Conservation (phyloP, 2,888 invertebrate genomes). For the Empis livida region DNA sequence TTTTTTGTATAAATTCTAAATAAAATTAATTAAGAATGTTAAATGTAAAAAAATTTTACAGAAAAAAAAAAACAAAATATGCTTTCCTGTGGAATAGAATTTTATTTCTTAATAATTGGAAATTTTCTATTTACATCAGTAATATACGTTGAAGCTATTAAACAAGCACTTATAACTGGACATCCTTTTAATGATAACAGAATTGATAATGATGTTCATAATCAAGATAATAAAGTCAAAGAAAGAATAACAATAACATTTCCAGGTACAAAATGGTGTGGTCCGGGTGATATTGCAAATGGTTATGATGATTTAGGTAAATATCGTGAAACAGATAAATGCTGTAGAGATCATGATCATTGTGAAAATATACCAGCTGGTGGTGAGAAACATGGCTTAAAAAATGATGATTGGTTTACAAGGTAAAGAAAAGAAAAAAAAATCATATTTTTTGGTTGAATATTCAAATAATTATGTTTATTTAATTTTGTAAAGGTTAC, state of each 20-base stretch:
- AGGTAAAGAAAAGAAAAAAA: conserved; percentile 2
- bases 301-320: conserved; percentile 52
- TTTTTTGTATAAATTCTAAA: too few relatives aligned
- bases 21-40: too few relatives aligned
- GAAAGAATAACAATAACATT: conserved; percentile 7
- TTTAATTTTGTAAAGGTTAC: conserved; percentile 7
- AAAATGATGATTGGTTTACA: conserved; percentile 15
- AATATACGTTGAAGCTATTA: too few relatives aligned
- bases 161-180: too few relatives aligned
- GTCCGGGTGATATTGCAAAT: background rate
- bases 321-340: conserved; percentile 62
- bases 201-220: conserved; percentile 33
- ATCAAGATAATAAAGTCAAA: conserved; percentile 23
- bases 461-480: background rate
- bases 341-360: conserved; percentile 67
- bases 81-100: too few relatives aligned
- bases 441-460: background rate
- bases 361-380: conserved; percentile 22
- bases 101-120: too few relatives aligned
- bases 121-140: too few relatives aligned
- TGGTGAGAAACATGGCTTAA: conserved; percentile 14
- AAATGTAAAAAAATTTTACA: too few relatives aligned
- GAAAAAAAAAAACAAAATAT: too few relatives aligned
- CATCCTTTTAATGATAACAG: conserved; percentile 19
- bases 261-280: background rate